phyloP scores from a whole-genome alignment of 2,113 vertebrate species.

The Campylomormyrus tamandua region DNA sequence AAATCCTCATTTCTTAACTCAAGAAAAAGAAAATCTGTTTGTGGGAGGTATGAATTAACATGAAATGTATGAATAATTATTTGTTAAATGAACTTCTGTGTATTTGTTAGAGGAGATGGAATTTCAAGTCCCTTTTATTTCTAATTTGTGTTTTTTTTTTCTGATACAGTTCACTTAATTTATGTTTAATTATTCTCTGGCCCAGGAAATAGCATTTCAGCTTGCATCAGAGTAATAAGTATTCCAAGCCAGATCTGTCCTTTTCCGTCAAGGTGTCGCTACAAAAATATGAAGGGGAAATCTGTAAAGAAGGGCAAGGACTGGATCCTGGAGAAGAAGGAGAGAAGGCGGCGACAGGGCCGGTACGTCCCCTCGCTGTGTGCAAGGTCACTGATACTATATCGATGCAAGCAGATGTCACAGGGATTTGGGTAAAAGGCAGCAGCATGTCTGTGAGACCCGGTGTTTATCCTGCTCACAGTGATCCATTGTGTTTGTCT shows the following conservation, averaged over 20 bases:
- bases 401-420: background rate
- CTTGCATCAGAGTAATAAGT: background rate
- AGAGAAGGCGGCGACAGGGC: constrained; percentile 80
- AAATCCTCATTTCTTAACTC: background rate
- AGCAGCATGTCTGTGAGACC: background rate
- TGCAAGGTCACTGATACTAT: background rate
- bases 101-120: background rate
- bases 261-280: constrained; percentile 56
- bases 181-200: background rate
- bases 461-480: background rate
- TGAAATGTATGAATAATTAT: background rate
- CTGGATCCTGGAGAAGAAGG: constrained; percentile 80
- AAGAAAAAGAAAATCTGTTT: background rate
- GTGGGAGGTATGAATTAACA: background rate
- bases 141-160: background rate
- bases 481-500: background rate
- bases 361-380: constrained; percentile 53
- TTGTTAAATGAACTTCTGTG: background rate
- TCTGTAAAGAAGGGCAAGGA: constrained; percentile 77
- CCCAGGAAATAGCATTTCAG: background rate
- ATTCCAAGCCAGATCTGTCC: background rate
- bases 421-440: background rate
- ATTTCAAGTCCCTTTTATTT: background rate
- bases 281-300: constrained; percentile 63
- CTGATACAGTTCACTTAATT: background rate